Base-by-base conservation (phyloP, 1,140 invertebrate genomes). In the Condylostylus longicornis region DNA sequence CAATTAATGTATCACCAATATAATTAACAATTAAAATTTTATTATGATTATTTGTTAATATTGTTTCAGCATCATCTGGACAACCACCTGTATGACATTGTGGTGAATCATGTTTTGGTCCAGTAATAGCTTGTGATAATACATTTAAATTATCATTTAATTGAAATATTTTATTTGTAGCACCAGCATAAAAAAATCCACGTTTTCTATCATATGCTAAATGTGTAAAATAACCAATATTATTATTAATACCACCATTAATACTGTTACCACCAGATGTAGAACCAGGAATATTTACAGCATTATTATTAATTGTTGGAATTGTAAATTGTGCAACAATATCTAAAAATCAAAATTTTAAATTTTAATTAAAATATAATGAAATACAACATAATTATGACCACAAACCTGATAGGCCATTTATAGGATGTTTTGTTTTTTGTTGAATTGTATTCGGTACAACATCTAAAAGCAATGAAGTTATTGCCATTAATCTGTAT, bases 21-120 rank as follows among this genome's bases (percentile, higher is more conserved):
- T 80, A 71, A 61, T 94, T 87, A 17, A 94, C 76, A 6, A 96
- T 71, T 38, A 97, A 66, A 38, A 91, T 76, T 64, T 96, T 96
- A 61, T 93, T 95, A 35, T 85, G 77, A 62, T 88, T 93, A 54
- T 90, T 77, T 31, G 76, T 82, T 30, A 74, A 56, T 1, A 70
- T 62, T 21, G 74, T 76, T 41, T 72, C 69, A 43, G 77, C 74
- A 39, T 79, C 71, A 10, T 70, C 64, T 4, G 68, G 67, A 55
- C 86, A 91, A 22, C 85, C 86, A 37, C 71, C 79, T 2, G 86
- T 81, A 63, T 87, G 82, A 62, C 88, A 93, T 45, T 79, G 73
- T 4, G 83, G 79, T 64, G 82, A 89, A 65, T 93, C 87, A 42
- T 75, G 67, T 54, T 75, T 72, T 12, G 88, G 86, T 28, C 74